Conservation (phyloP, 2,797 vertebrate genomes). For the Sebastolobus alascanus region DNA sequence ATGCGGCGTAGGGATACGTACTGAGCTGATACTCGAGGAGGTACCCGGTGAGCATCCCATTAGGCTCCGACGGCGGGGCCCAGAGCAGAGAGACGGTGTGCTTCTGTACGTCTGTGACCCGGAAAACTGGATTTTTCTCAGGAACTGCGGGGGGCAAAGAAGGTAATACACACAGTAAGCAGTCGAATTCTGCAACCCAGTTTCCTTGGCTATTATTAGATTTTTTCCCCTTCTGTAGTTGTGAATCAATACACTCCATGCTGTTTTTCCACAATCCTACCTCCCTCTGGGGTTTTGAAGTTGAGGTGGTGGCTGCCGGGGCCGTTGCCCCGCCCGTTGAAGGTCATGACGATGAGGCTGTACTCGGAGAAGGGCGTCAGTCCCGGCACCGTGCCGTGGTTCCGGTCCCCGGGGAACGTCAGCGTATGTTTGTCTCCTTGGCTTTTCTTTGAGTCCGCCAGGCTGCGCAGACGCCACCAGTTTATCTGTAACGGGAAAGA, state of each 20-base stretch:
- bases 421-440: slow-evolving; percentile 88
- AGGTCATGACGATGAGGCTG: slow-evolving; percentile 91
- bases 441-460: slow-evolving; percentile 87
- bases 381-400: slow-evolving; percentile 86
- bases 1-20: slow-evolving; percentile 80
- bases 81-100: slow-evolving; percentile 90
- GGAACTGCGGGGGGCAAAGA: slow-evolving; percentile 87
- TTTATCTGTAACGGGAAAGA: slow-evolving; percentile 83
- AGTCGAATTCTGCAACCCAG: slow-evolving; percentile 51
- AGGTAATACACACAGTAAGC: slow-evolving; percentile 57
- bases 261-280: slow-evolving; percentile 84
- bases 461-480: slow-evolving; percentile 93
- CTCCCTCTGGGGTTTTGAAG: slow-evolving; percentile 97
- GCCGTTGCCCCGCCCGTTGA: slow-evolving; percentile 92
- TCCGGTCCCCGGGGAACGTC: slow-evolving; percentile 87
- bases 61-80: slow-evolving; percentile 89
- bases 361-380: slow-evolving; percentile 95
- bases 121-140: slow-evolving; percentile 90
- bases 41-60: slow-evolving; percentile 92
- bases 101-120: slow-evolving; percentile 89
- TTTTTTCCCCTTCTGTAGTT: slow-evolving; percentile 66
- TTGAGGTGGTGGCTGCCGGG: slow-evolving; percentile 90
- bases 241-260: slow-evolving; percentile 74
- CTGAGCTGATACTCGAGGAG: slow-evolving; percentile 94
- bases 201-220: slow-evolving; percentile 73